Evolutionary conservation across 2,888 invertebrate species (phyloP).

Genomic region (Noctuana brunneofusca): DNA sequence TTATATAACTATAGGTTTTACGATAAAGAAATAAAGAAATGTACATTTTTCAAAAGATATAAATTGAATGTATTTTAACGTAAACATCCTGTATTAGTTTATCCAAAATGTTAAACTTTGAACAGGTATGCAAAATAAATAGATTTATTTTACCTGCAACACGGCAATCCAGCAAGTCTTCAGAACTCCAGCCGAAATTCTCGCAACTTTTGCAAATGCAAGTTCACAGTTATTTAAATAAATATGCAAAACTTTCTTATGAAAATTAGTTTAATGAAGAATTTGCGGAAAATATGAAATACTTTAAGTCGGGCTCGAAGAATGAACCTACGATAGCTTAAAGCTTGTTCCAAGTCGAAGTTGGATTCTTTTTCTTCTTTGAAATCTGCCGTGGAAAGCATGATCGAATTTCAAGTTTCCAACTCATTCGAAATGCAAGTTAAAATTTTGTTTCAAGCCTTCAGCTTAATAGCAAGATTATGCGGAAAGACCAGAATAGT

Average conservation of each 20-base stretch:
- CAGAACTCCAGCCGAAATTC: conserved; percentile 42
- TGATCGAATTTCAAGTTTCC: conserved; percentile 37
- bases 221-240: conserved; percentile 44
- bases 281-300: conserved; percentile 35
- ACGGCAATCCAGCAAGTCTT: conserved; percentile 44
- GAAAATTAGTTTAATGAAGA: conserved; percentile 38
- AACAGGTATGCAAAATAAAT: conserved; percentile 35
- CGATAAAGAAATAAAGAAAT: too few relatives aligned
- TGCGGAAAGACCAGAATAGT: conserved; percentile 30
- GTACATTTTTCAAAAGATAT: neutral
- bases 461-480: conserved; percentile 38
- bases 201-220: conserved; percentile 42
- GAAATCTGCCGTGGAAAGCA: conserved; percentile 17
- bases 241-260: conserved; percentile 42
- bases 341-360: conserved; percentile 28
- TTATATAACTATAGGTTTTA: too few relatives aligned
- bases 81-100: conserved; percentile 3
- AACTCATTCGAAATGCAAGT: conserved; percentile 38
- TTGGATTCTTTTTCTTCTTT: conserved; percentile 27
- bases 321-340: conserved; percentile 27
- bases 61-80: neutral
- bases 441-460: conserved; percentile 38
- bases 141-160: conserved; percentile 44
- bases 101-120: neutral
- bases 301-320: conserved; percentile 29